phyloP scores from a whole-genome alignment of 2,113 vertebrate genomes.

The Arvicanthis niloticus region DNA sequence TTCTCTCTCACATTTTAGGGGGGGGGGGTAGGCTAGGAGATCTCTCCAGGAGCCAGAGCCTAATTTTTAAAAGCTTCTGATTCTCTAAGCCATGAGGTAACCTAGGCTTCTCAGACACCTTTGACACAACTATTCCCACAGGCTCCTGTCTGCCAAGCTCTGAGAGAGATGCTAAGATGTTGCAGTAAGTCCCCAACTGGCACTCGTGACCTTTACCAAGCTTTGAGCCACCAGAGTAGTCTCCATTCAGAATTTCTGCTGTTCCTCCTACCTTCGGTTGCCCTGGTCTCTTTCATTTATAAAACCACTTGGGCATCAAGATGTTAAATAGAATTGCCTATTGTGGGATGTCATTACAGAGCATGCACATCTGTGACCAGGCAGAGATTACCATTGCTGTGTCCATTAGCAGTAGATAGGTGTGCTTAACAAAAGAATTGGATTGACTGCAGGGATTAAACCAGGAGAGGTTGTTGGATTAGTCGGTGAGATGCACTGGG shows the following conservation, averaged over 20 bases:
- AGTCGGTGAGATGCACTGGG: neutral
- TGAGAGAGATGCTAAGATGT: neutral
- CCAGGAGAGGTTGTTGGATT: neutral
- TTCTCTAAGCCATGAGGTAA: neutral
- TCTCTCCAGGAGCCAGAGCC: neutral
- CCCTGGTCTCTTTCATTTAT: neutral
- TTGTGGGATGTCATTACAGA: neutral
- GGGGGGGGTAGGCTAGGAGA: no score
- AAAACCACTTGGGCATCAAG: neutral
- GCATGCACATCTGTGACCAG: neutral
- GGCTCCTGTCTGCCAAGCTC: neutral
- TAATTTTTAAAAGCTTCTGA: conserved; percentile 7
- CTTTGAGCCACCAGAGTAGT: neutral
- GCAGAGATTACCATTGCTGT: neutral
- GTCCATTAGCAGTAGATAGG: neutral
- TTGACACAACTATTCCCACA: neutral
- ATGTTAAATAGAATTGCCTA: neutral
- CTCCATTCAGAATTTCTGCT: neutral
- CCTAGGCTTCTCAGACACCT: neutral
- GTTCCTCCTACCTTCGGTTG: neutral
- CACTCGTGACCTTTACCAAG: neutral
- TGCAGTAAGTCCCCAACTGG: neutral
- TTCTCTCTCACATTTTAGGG: neutral
- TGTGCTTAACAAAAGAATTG: neutral
- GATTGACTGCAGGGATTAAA: neutral